phyloP scores from a whole-genome alignment of 1,140 invertebrate species.

The Rhyzopertha dominica region DNA sequence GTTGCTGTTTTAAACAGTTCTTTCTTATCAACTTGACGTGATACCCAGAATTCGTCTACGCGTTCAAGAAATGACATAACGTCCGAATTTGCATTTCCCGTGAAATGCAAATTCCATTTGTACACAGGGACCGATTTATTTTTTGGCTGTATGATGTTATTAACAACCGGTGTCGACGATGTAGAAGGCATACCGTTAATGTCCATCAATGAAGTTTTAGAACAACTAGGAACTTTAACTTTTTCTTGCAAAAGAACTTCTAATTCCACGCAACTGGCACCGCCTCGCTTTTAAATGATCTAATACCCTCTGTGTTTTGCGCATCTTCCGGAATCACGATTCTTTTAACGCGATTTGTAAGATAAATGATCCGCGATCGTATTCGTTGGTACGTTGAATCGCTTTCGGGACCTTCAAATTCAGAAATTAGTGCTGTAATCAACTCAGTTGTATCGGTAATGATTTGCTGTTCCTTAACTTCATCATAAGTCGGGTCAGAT shows the following conservation, averaged over 20 bases:
- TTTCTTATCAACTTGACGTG: constrained; percentile 5
- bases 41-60: constrained; percentile 4
- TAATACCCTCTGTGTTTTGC: neutral
- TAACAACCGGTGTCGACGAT: too few relatives aligned
- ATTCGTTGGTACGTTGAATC: constrained; percentile 6
- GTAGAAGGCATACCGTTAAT: too few relatives aligned
- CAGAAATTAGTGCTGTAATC: constrained; percentile 4
- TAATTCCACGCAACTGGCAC: constrained; percentile 5
- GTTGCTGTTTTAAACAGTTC: constrained; percentile 15
- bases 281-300: constrained; percentile 1
- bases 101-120: constrained; percentile 8
- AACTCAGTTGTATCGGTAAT: constrained; percentile 2
- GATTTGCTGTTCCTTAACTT: neutral
- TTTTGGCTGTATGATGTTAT: too few relatives aligned
- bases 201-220: neutral
- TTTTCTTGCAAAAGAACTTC: neutral
- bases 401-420: constrained; percentile 7
- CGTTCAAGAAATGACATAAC: constrained; percentile 4
- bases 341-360: constrained; percentile 4
- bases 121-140: constrained; percentile 7
- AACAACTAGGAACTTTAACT: neutral
- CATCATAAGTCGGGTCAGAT: neutral
- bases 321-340: neutral
- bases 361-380: constrained; percentile 2
- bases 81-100: neutral